Base-by-base conservation (phyloP, 2,797 vertebrate genomes). In the Mycteria americana region DNA sequence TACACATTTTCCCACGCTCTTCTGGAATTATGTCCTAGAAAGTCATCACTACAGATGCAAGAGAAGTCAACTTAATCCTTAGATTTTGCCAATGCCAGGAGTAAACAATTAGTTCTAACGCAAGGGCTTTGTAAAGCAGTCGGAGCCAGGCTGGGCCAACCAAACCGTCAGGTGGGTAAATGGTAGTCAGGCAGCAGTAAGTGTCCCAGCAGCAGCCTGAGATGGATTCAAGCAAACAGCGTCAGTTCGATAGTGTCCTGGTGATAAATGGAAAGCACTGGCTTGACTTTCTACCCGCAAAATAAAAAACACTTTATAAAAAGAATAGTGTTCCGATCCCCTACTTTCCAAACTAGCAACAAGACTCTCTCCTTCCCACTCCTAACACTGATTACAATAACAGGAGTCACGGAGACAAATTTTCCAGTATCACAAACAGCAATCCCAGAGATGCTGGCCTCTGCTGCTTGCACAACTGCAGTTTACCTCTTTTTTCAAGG, bases 1-100 rank as follows among this genome's bases (percentile, higher is more conserved):
- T 16, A 39, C 0, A 0, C 2, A 1, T 63, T 88, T 76, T 85
- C 13, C 23, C 53, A 17, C 0, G 0, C 39, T 68, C 27, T 59
- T 88, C 59, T 70, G 43, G 48, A 79, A 70, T 43, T 70, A 59
- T 8, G 13, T 27, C 50, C 22, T 23, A 41, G 31, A 15, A 76
- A 75, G 23, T 41, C 13, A 78, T 72, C 41, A 28, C 22, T 79
- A 48, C 2, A 4, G 78, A 84, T 16, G 15, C 54, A 77, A 72
- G 35, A 81, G 31, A 87, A 82, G 16, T 73, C 37, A 78, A 23
- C 13, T 39, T 54, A 76, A 56, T 57, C 80, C 37, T 75, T 53
- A 41, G 19, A 56, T 53, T 89, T 95, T 65, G 18, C 43, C 43
- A 65, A 41, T 11, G 43, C 23, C 7, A 22, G 43, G 28, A 60